phyloP scores from a whole-genome alignment of 2,888 invertebrate genomes.

The Eledone cirrhosa region DNA sequence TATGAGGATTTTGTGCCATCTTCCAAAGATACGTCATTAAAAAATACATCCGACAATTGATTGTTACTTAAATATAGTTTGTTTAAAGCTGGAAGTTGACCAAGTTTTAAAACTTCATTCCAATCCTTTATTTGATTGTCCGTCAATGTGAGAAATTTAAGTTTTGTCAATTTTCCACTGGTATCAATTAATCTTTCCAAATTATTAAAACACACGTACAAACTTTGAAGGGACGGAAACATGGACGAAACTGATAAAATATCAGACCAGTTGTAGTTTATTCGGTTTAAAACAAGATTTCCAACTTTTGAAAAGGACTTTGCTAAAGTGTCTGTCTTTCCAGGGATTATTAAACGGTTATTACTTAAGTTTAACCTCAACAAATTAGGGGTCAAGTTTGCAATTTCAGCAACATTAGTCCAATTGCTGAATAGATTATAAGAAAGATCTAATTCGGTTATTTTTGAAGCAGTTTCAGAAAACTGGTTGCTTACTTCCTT shows the following conservation, averaged over 20 bases:
- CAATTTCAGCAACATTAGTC: constrained; percentile 72
- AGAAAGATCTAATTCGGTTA: constrained; percentile 79
- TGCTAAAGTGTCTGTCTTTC: constrained; percentile 66
- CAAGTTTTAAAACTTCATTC: constrained; percentile 82
- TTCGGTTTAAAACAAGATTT: constrained; percentile 75
- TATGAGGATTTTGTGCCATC: background rate
- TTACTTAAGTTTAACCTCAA: constrained; percentile 73
- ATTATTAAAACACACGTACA: constrained; percentile 76
- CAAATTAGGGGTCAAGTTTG: constrained; percentile 33
- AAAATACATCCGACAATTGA: constrained; percentile 77
- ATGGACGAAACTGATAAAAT: constrained; percentile 71
- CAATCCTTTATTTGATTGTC: constrained; percentile 80
- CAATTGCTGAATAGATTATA: constrained; percentile 80
- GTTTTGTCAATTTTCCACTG: constrained; percentile 64
- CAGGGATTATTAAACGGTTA: constrained; percentile 78
- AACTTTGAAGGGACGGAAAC: constrained; percentile 69
- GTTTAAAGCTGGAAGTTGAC: constrained; percentile 75
- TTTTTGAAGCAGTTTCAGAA: constrained; percentile 67
- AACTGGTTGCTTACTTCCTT: background rate
- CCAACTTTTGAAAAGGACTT: constrained; percentile 74
- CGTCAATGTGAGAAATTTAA: constrained; percentile 76
- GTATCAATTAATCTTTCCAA: constrained; percentile 74
- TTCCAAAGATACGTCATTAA: constrained; percentile 6
- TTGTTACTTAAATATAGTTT: constrained; percentile 81
- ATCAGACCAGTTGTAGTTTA: constrained; percentile 74